A percentile compares a stretch with the other conserved stretches of the same genome.
phyloP scores from a whole-genome alignment of 1,140 invertebrate genomes.

The Xylocopa sonorina region DNA sequence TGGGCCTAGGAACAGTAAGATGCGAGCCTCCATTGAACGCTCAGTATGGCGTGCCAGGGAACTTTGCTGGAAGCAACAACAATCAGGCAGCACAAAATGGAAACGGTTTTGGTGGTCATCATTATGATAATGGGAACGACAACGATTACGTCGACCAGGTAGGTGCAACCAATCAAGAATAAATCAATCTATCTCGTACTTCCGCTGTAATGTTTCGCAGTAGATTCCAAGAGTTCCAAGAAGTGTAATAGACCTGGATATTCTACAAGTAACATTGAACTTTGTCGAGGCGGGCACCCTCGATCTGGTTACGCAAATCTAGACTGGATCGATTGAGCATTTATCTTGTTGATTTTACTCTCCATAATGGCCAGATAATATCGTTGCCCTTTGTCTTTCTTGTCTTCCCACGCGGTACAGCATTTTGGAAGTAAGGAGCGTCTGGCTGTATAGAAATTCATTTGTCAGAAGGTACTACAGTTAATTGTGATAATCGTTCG shows the following conservation, averaged over 20 bases:
- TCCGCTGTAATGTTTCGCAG: background rate
- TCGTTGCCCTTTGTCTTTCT: background rate
- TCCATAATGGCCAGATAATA: background rate
- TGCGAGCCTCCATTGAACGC: slow-evolving; percentile 77
- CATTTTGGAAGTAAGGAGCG: background rate
- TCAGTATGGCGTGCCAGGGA: slow-evolving; percentile 79
- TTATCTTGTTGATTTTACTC: background rate
- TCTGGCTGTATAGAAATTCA: background rate
- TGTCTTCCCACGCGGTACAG: no score
- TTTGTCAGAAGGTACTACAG: no score
- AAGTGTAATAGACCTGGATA: slow-evolving; percentile 40
- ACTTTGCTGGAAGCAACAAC: slow-evolving; percentile 70
- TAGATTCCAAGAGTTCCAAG: background rate
- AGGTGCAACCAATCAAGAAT: slow-evolving; percentile 4
- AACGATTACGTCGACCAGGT: slow-evolving; percentile 79
- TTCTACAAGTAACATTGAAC: slow-evolving; percentile 62
- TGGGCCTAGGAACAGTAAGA: slow-evolving; percentile 67
- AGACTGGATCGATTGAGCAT: background rate
- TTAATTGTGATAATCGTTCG: background rate
- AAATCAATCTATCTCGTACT: background rate
- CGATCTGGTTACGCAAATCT: slow-evolving; percentile 36
- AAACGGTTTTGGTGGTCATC: slow-evolving; percentile 54
- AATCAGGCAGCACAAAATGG: slow-evolving; percentile 26
- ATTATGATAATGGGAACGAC: slow-evolving; percentile 69
- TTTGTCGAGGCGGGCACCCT: slow-evolving; percentile 20